Conservation (phyloP, 2,113 vertebrate species). For the Anseranas semipalmata region DNA sequence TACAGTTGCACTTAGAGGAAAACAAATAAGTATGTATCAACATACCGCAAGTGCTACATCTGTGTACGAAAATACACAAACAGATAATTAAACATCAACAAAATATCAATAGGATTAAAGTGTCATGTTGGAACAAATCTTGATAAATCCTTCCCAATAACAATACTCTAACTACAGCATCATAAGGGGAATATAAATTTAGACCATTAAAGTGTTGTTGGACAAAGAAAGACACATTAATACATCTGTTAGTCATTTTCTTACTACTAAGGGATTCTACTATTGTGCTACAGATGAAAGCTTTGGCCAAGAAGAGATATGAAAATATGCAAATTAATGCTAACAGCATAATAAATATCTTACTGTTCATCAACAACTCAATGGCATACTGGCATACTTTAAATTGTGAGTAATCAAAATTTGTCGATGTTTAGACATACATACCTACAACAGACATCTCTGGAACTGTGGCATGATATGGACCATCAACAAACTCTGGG, state of each 20-base stretch:
- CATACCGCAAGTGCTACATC: slow-evolving; percentile 16
- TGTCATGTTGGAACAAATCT: slow-evolving; percentile 73
- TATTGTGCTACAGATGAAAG: slow-evolving; percentile 51
- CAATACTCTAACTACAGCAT: slow-evolving; percentile 50
- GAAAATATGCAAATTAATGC: slow-evolving; percentile 72
- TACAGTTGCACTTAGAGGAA: slow-evolving; percentile 23
- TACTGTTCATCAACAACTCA: slow-evolving; percentile 27
- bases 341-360: slow-evolving; percentile 69
- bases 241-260: slow-evolving; percentile 64
- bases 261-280: slow-evolving; percentile 50
- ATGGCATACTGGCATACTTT: not conserved
- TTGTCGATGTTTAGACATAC: slow-evolving; percentile 50
- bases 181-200: slow-evolving; percentile 71
- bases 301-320: slow-evolving; percentile 58
- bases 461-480: slow-evolving; percentile 91
- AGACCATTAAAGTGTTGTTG: slow-evolving; percentile 61
- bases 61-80: slow-evolving; percentile 66
- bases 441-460: slow-evolving; percentile 97
- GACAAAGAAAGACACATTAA: slow-evolving; percentile 66
- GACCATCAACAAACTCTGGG: slow-evolving; percentile 92
- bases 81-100: slow-evolving; percentile 77
- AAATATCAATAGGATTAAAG: slow-evolving; percentile 76
- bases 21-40: slow-evolving; percentile 38
- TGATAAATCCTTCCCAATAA: slow-evolving; percentile 75
- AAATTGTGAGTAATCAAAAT: not conserved